Base-by-base conservation (phyloP, 2,888 invertebrate species). In the Acleris sparsana region DNA sequence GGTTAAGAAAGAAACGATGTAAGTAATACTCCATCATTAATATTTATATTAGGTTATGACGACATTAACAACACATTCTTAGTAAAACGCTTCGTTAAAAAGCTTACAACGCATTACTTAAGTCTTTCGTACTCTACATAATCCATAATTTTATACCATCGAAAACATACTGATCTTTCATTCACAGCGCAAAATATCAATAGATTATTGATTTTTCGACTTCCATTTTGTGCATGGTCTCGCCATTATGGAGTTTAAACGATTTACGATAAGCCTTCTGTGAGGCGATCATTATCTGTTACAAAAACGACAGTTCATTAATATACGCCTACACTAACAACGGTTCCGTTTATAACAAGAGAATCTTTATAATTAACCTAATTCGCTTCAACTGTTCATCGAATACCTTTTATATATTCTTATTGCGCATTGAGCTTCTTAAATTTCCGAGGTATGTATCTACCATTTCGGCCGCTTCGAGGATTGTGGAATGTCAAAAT, bases 11-110 rank as follows among this genome's bases (percentile, higher is more conserved):
- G 62, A 57, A 57, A 60, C 60, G 69, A 71, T 69, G 70, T 48
- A 67, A 73, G 69, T 76, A 73, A 73, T 69, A 68, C 62, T 46
- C 59, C 44, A 73, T 70, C 70, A 71, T 20, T 18, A 16, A 33
- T 53, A 17, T n/a, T 5, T 6, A 33, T 33, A 3, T 5, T 22
- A n/a, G 44, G 3, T n/a, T 1, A 46, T 16, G 16, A 6, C 17
- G 16, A n/a, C 16, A n/a, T 44, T 6, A 46, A 16, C 46, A 16
- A 6, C n/a, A 17, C 46, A 7, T 7, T 17, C 1, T 16, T 46
- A 46, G 17, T 46, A 1, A 46, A 17, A 46, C 16, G 39, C 39
- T 46, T 46, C 16, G 46, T 46, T 16, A 6, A n/a, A 16, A n/a
- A n/a, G 1, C 46, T 46, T n/a, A 39, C 13, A 39, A 39, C 3